Conservation (phyloP, 1,140 invertebrate species). For the Gryon sp. region DNA sequence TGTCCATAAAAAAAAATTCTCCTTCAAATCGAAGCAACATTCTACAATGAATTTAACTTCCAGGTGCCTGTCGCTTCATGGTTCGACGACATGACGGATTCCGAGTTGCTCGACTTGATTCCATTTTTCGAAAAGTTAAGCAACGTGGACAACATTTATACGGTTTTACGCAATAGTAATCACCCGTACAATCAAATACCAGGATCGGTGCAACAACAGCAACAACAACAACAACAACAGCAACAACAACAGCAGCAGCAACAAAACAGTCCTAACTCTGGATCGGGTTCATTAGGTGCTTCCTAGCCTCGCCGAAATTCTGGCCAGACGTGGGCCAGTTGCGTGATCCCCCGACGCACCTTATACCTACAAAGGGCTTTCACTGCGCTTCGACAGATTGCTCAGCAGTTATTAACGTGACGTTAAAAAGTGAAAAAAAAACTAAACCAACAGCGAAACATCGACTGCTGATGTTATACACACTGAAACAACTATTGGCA, state of each 20-base stretch:
- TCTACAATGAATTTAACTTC: background rate
- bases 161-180: conserved; percentile 93
- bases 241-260: conserved; percentile 36
- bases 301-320: conserved; percentile 77
- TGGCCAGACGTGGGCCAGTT: conserved; percentile 73
- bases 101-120: conserved; percentile 95
- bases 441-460: too few species aligned
- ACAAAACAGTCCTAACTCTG: conserved; percentile 71
- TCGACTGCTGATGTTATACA: too few species aligned
- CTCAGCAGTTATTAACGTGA: conserved; percentile 62
- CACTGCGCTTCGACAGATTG: conserved; percentile 69
- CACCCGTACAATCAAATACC: conserved; percentile 85
- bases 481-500: too few species aligned
- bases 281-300: conserved; percentile 72
- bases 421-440: too few species aligned
- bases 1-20: too few species aligned
- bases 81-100: conserved; percentile 98
- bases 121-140: conserved; percentile 97
- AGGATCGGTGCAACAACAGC: conserved; percentile 64
- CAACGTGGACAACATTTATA: conserved; percentile 96
- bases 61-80: conserved; percentile 98
- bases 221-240: conserved; percentile 36
- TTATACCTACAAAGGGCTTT: conserved; percentile 72
- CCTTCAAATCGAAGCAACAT: too few species aligned
- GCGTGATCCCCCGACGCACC: conserved; percentile 72